Base-by-base conservation (phyloP, 2,888 invertebrate species). In the Sphaerophoria taeniata region DNA sequence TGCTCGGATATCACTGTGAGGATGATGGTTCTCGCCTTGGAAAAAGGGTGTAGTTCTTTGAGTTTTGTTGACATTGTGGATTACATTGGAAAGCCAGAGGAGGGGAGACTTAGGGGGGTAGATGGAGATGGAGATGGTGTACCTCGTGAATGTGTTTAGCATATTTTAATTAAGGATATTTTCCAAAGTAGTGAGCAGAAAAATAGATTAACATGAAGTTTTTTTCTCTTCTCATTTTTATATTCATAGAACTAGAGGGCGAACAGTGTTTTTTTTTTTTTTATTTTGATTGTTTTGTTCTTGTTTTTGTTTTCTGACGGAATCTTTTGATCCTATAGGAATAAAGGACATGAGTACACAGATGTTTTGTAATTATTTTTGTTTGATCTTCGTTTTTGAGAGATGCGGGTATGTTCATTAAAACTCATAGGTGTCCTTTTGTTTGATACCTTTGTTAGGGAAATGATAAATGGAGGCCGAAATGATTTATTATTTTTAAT, bases 141-240 rank as follows among this genome's bases (percentile, higher is more conserved):
- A 24, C 71, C 24, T 60, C 58, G 34, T 49, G 65, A 65, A 77
- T 76, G 77, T 81, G 73, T 81, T 85, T 81, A 81, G 85, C 85
- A 85, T 85, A 85, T 85, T 85, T 85, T 85, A 85, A 85, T 85
- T 85, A 85, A 85, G 81, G 73, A 77, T 73, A 85, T 85, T 85
- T 81, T 85, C 85, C 76, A 81, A 85, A 85, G 73, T 77, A 76
- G 58, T 85, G 85, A 85, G 73, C 81, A 77, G 76, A 81, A 85
- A 80, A 85, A 81, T 81, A 73, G 76, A 85, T 85, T 85, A 85
- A 73, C 67, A 73, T 72, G 76, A 63, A 75, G 69, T 43, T 56
- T 56, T 49, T 39, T 9, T n/a, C 39, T n/a, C 65, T 81, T 75
- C 55, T 58, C 60, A 47, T 65, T n/a, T 45, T 31, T 14, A n/a